These are phyloP conservation scores for Ctenodactylus gundi DNA, from an alignment of 2,113 vertebrate species.

Conservation along the genomic window DNA sequence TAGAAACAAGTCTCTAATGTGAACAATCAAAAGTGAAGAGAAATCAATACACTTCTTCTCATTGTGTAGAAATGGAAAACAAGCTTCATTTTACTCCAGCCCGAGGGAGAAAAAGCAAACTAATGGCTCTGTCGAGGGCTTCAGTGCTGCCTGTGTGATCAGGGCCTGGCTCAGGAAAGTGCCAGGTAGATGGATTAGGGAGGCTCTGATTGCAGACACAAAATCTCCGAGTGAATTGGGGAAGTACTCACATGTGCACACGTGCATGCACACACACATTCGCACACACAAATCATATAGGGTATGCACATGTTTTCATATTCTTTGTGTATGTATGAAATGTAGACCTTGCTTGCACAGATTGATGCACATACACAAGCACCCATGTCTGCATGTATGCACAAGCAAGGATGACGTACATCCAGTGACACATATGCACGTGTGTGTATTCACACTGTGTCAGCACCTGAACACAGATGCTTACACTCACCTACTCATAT, in stretches of 20 bases:
- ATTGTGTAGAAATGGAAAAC: slow-evolving; percentile 79
- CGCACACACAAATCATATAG: too few species aligned
- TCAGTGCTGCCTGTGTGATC: neutral
- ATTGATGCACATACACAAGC: neutral
- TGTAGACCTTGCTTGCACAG: neutral
- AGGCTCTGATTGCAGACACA: neutral
- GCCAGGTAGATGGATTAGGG: neutral
- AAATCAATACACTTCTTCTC: slow-evolving; percentile 80
- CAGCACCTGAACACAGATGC: neutral
- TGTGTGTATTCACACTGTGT: neutral
- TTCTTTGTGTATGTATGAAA: neutral
- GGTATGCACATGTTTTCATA: neutral
- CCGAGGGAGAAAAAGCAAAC: slow-evolving; percentile 52
- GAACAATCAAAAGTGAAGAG: slow-evolving; percentile 81
- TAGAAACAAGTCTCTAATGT: slow-evolving; percentile 82
- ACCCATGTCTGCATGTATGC: neutral
- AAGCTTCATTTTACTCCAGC: slow-evolving; percentile 77
- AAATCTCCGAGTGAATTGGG: neutral
- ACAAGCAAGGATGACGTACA: fast-evolving
- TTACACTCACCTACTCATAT: neutral
- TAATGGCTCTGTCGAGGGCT: slow-evolving; percentile 34
- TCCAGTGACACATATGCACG: neutral
- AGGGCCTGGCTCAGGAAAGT: neutral
- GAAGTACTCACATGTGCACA: neutral
- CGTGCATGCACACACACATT: neutral